These are phyloP conservation scores for Actias luna DNA, from an alignment of 2,888 invertebrate species.

Conservation along the genomic window DNA sequence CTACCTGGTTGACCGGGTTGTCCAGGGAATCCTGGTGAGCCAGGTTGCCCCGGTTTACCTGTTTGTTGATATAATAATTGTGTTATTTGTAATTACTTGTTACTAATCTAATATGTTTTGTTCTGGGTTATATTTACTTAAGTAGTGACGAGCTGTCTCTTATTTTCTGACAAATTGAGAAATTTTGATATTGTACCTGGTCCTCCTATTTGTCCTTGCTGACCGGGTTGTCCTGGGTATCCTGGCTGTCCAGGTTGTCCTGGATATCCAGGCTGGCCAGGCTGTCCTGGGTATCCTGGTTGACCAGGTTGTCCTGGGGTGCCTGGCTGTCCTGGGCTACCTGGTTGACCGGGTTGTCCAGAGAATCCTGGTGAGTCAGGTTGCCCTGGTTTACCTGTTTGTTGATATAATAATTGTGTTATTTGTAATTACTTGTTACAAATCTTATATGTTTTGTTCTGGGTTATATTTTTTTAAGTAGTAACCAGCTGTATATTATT, in stretches of 20 bases:
- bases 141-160: too few species aligned
- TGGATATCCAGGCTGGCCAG: too few species aligned
- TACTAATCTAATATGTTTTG: neutral
- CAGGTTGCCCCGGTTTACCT: slow-evolving; percentile 44
- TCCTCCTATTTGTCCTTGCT: slow-evolving; percentile 25
- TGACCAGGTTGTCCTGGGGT: slow-evolving; percentile 15
- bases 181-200: slow-evolving; percentile 20
- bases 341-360: neutral
- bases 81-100: too few species aligned
- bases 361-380: slow-evolving; percentile 28
- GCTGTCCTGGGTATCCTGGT: slow-evolving; percentile 16
- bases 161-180: slow-evolving; percentile 5
- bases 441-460: slow-evolving; percentile 1
- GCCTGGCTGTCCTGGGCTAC: slow-evolving; percentile 3
- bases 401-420: slow-evolving; percentile 11
- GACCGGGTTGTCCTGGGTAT: too few species aligned
- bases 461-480: too few species aligned
- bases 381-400: slow-evolving; percentile 44
- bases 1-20: neutral
- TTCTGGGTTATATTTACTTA: too few species aligned
- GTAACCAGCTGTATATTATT: too few species aligned
- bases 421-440: too few species aligned
- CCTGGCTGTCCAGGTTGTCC: too few species aligned
- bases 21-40: slow-evolving; percentile 21
- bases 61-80: slow-evolving; percentile 25